Evolutionary conservation across 2,797 vertebrate genomes (phyloP), one percentile per base, ranked within the genome.

Genomic region (Bufotes viridis): DNA sequence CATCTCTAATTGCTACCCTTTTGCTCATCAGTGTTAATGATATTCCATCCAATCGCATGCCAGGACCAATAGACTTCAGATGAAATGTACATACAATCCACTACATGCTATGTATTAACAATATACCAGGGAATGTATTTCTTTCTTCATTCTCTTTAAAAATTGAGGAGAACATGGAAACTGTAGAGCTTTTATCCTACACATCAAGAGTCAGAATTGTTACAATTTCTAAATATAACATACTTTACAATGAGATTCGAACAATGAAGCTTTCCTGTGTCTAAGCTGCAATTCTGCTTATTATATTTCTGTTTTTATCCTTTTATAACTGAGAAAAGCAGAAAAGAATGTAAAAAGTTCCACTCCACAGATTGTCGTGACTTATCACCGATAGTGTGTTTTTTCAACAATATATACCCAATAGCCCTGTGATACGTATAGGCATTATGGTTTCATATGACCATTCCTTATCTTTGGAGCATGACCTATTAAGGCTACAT

Each of bases 171-270:
- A 76, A 53, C 34, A 51, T n/a, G 53, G 6, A 22, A 76, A 76
- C 34, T 74, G 49, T 49, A 74, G 34, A 20, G 42, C 49, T 53
- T 22, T 76, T 53, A 76, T 76, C 74, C 74, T 76, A n/a, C 74
- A 51, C 18, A 74, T 11, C 4, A 75, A 51, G 72, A 49, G 42
- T 75, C 72, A 76, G 18, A 76, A 76, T 51, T 15, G 74, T 76
- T 20, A 76, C 74, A 51, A 22, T 49, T 17, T n/a, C 74, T 53
- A 76, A 53, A 76, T 76, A 76, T 53, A 76, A 76, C 74, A 12
- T 76, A n/a, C 74, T 51, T 22, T 76, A 53, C 74, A 22, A 76
- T 76, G 11, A 14, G 42, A 76, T 24, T n/a, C n/a, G 49, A 76
- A 53, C 74, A 76, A 51, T 76, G 7, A 10, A 22, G 72, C 20